phyloP scores from a whole-genome alignment of 2,113 vertebrate species.

The Ictalurus furcatus region DNA sequence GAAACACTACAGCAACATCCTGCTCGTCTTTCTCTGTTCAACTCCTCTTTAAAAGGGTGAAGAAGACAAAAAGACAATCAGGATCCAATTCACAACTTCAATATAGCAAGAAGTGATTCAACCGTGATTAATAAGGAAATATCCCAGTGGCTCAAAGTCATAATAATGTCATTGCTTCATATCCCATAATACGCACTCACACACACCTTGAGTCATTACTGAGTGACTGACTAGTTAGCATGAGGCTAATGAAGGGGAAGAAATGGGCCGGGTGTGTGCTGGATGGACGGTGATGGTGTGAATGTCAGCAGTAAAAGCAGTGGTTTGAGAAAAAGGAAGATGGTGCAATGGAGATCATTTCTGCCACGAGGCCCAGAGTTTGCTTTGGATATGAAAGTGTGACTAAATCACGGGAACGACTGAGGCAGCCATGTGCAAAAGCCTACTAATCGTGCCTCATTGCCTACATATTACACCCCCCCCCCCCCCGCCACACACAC shows the following conservation, averaged over 20 bases:
- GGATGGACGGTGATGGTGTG: constrained; percentile 20
- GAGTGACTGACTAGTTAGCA: constrained; percentile 37
- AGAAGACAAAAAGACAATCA: not conserved
- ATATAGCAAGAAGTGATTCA: not conserved
- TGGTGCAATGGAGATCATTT: not conserved
- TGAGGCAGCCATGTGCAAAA: constrained; percentile 42
- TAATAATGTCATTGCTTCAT: constrained; percentile 44
- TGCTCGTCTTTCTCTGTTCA: not conserved
- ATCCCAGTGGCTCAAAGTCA: constrained; percentile 41
- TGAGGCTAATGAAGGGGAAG: constrained; percentile 45
- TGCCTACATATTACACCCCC: constrained; percentile 25
- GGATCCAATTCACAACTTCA: not conserved
- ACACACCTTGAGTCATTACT: constrained; percentile 29
- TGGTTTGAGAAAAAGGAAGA: constrained; percentile 28
- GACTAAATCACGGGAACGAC: constrained; percentile 37
- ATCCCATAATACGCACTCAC: constrained; percentile 21
- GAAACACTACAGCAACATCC: not conserved
- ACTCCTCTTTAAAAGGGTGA: not conserved
- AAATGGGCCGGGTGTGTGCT: constrained; percentile 46
- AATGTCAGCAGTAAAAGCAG: constrained; percentile 33
- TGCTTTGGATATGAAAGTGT: constrained; percentile 42
- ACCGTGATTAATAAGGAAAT: constrained; percentile 26
- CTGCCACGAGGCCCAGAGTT: constrained; percentile 7
- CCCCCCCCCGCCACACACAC: not conserved
- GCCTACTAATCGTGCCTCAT: constrained; percentile 30